Conservation (phyloP, 2,113 vertebrate genomes). For the Lophochroa leadbeateri region DNA sequence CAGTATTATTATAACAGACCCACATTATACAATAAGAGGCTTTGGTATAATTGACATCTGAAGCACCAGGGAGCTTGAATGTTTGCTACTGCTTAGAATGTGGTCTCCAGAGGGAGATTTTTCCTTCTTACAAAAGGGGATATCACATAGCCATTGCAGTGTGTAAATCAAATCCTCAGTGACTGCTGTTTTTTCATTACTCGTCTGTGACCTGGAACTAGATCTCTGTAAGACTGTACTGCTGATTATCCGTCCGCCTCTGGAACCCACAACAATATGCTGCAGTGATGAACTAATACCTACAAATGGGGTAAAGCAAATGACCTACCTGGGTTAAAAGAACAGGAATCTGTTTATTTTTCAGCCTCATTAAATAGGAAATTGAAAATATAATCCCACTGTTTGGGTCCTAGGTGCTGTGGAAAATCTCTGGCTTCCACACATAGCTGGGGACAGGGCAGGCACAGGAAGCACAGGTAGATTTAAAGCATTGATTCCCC, state of each 20-base stretch:
- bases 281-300: background rate
- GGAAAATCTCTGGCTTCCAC: background rate
- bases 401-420: background rate
- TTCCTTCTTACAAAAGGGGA: conserved; percentile 20
- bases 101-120: conserved; percentile 22
- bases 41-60: conserved; percentile 64
- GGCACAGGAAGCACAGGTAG: conserved; percentile 13
- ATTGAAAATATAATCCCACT: background rate
- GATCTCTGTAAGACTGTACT: background rate
- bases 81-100: conserved; percentile 16
- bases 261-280: background rate
- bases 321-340: background rate
- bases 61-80: conserved; percentile 39
- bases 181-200: conserved; percentile 42
- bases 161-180: conserved; percentile 36
- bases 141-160: conserved; percentile 11
- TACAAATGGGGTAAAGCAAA: background rate
- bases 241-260: background rate
- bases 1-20: conserved; percentile 54
- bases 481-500: background rate
- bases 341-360: background rate
- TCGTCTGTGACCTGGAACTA: conserved; percentile 32
- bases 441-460: background rate
- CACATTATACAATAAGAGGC: conserved; percentile 49
- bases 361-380: background rate